Evolutionary conservation across 2,888 invertebrate species (phyloP).

Genomic region (Xestia c-nigrum): DNA sequence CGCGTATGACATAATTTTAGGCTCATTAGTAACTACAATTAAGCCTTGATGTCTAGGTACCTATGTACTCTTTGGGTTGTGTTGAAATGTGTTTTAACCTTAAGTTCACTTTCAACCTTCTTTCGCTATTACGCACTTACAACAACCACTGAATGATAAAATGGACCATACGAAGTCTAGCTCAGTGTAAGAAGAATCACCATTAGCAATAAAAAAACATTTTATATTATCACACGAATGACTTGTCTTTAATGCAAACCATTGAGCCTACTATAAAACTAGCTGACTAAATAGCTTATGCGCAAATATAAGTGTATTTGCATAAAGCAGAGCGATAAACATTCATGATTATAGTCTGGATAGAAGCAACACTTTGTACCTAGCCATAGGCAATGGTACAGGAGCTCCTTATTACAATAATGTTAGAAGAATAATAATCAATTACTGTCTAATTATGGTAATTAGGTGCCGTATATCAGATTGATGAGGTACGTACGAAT

Average conservation of each 20-base stretch:
- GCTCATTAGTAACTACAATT: neutral
- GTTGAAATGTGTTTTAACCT: neutral
- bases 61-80: neutral
- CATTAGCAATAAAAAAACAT: neutral
- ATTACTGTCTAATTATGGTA: conserved; percentile 43
- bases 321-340: conserved; percentile 43
- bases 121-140: neutral
- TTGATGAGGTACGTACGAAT: conserved; percentile 23
- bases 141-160: neutral
- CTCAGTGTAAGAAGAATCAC: conserved; percentile 1
- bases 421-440: conserved; percentile 21
- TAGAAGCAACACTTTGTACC: conserved; percentile 17
- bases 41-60: neutral
- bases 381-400: neutral
- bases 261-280: neutral
- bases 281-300: neutral
- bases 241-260: conserved; percentile 6
- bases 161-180: neutral
- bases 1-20: neutral
- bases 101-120: neutral
- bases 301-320: conserved; percentile 17
- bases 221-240: conserved; percentile 5
- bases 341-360: conserved; percentile 19
- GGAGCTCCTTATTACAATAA: conserved; percentile 32
- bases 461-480: conserved; percentile 20